These are phyloP conservation scores for Alligator mississippiensis DNA, from an alignment of 2,113 vertebrate species.

Conservation along the genomic window DNA sequence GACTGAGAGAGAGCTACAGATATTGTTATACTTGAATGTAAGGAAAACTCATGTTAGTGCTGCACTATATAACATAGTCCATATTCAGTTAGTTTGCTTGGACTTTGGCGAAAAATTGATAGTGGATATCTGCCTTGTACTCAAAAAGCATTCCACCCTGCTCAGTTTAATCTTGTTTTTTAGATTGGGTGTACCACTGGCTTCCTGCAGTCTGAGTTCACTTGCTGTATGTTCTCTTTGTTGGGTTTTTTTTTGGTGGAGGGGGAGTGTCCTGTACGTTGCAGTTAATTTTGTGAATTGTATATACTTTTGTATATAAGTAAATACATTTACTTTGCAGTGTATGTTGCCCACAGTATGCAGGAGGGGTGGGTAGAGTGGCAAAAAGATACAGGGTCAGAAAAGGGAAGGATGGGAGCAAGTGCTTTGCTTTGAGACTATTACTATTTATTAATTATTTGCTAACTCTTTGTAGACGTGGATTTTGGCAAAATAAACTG, in stretches of 20 bases:
- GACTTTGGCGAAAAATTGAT: neutral
- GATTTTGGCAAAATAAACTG: neutral
- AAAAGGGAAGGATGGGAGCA: neutral
- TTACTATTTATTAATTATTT: neutral
- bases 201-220: neutral
- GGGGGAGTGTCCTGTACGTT: neutral
- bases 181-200: neutral
- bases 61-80: neutral
- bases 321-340: neutral
- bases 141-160: neutral
- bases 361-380: neutral
- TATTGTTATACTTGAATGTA: too few species aligned
- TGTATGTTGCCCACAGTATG: neutral
- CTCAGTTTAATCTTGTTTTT: neutral
- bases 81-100: neutral
- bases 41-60: neutral
- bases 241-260: neutral
- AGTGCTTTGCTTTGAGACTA: neutral
- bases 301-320: neutral
- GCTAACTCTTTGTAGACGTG: neutral
- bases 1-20: neutral
- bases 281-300: neutral
- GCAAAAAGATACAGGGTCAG: neutral
- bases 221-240: neutral
- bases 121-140: neutral